Conservation (phyloP, 2,797 vertebrate genomes). For the Eidolon dupreanum region DNA sequence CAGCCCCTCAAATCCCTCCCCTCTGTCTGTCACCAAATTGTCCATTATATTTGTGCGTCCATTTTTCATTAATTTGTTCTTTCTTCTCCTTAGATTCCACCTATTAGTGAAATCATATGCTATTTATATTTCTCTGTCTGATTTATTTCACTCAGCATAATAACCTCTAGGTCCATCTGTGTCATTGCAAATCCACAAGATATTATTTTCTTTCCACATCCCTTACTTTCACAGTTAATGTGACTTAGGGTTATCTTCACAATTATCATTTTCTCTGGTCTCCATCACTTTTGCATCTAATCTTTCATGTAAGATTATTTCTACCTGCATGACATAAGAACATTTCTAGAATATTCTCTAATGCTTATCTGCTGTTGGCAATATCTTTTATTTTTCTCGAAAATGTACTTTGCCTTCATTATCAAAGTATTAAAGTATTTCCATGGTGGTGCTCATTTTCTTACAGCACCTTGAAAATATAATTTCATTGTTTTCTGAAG, state of each 20-base stretch:
- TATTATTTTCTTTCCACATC: neutral
- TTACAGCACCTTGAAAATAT: neutral
- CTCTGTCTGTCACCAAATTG: no score
- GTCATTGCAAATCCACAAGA: no score
- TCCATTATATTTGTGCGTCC: no score
- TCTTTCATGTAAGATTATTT: neutral
- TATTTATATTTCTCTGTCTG: no score
- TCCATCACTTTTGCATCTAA: neutral
- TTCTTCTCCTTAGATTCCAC: no score
- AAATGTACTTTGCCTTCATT: neutral
- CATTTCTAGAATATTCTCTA: neutral
- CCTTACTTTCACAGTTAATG: neutral
- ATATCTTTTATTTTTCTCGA: neutral
- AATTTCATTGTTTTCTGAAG: neutral
- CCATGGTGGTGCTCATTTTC: neutral
- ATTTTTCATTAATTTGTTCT: no score
- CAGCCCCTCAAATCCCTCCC: no score
- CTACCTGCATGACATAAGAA: neutral
- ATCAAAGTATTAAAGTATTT: neutral
- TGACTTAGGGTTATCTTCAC: neutral
- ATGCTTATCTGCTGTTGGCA: neutral
- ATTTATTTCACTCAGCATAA: no score
- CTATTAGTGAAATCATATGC: no score
- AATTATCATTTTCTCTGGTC: constrained; percentile 7
- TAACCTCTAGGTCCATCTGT: no score